These are phyloP conservation scores for Zaprionus tsacasi DNA, from an alignment of 1,140 invertebrate genomes.

Conservation along the genomic window DNA sequence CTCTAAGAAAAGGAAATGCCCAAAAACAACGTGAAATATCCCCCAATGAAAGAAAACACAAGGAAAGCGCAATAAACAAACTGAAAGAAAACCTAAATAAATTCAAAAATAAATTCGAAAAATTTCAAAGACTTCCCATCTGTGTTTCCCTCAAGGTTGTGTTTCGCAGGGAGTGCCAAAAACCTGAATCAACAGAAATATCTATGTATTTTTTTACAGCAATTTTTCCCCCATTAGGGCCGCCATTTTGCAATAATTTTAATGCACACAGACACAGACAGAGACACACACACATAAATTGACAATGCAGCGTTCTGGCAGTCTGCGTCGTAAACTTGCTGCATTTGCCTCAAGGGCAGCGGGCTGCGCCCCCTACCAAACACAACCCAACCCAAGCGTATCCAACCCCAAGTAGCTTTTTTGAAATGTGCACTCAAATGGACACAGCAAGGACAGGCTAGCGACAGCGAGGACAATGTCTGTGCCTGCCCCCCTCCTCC, in stretches of 20 bases:
- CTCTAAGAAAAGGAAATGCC: conserved; percentile 48
- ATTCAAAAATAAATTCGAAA: conserved; percentile 75
- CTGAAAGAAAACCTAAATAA: conserved; percentile 60
- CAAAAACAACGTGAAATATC: conserved; percentile 43
- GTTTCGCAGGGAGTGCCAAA: too few relatives aligned
- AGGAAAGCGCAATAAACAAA: conserved; percentile 75
- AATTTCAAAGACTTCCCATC: conserved; percentile 61
- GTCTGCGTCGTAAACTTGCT: conserved; percentile 23
- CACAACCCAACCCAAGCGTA: not conserved
- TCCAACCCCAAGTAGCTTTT: conserved; percentile 64
- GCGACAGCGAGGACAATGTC: conserved; percentile 20
- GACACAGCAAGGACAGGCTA: conserved; percentile 60
- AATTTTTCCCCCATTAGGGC: conserved; percentile 34
- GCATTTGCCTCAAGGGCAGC: conserved; percentile 61
- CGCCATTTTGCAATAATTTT: conserved; percentile 51
- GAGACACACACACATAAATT: conserved; percentile 28
- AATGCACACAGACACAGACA: conserved; percentile 34
- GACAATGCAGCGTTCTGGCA: conserved; percentile 51
- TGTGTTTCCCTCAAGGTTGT: not conserved
- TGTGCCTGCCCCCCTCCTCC: not conserved
- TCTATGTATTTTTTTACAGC: conserved; percentile 34
- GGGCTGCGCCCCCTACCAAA: conserved; percentile 21
- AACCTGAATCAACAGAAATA: not conserved
- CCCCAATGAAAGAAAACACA: conserved; percentile 50
- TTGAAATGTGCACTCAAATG: conserved; percentile 79